Evolutionary conservation across 2,113 vertebrate species (phyloP).

Genomic region (Accipiter cooperii): DNA sequence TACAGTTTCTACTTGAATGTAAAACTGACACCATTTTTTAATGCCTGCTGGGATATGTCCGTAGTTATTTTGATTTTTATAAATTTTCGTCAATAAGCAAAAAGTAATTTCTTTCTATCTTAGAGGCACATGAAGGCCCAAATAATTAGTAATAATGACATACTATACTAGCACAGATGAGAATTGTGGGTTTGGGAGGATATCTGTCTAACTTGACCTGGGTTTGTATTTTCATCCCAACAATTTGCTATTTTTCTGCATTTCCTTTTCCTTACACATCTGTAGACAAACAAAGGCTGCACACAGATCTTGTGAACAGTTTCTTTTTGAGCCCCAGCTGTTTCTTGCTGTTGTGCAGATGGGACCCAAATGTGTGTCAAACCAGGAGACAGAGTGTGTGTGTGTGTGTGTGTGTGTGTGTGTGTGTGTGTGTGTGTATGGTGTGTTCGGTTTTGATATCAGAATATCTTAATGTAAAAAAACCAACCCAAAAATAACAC

Average conservation of each 20-base stretch:
- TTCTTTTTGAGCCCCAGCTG: background rate
- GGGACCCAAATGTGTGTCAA: background rate
- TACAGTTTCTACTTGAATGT: background rate
- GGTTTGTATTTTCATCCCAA: background rate
- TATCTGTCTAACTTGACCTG: background rate
- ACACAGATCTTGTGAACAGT: background rate
- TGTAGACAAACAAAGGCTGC: background rate
- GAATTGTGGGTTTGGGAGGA: background rate
- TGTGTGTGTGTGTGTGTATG: background rate
- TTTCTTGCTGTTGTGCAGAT: background rate
- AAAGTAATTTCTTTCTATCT: background rate
- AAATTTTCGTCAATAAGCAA: background rate
- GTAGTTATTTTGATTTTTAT: background rate
- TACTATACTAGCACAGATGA: background rate
- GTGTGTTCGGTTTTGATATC: background rate
- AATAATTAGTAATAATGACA: background rate
- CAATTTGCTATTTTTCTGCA: background rate
- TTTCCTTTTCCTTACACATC: background rate
- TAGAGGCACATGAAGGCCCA: background rate
- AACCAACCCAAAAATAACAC: background rate
- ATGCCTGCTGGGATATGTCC: background rate
- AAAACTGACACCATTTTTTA: background rate
- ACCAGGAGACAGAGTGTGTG: no score
- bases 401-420: background rate
- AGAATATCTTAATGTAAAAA: accelerated